These are phyloP conservation scores for Tetanocera ferruginea DNA, from an alignment of 2,888 invertebrate species.

Conservation along the genomic window DNA sequence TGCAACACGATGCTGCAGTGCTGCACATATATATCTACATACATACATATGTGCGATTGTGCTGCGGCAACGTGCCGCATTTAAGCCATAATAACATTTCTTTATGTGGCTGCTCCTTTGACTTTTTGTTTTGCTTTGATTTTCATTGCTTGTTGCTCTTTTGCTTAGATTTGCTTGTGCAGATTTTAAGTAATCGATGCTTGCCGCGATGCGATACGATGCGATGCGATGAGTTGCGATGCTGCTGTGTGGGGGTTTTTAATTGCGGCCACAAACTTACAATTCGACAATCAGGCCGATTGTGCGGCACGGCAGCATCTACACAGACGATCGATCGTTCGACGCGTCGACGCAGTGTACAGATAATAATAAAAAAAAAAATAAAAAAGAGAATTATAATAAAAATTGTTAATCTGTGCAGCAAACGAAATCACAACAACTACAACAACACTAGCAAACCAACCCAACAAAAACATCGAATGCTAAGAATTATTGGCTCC, in stretches of 20 bases:
- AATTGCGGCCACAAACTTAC: constrained; percentile 54
- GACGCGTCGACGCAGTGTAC: not conserved
- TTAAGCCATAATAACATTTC: constrained; percentile 40
- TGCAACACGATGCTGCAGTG: too few species aligned
- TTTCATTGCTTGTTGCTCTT: not conserved
- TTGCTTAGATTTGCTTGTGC: constrained; percentile 3
- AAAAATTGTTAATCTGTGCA: not conserved
- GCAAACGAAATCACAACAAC: not conserved
- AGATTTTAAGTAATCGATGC: constrained; percentile 1
- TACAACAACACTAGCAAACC: not conserved
- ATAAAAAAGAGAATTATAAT: not conserved
- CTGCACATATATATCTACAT: too few species aligned
- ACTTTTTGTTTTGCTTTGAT: not conserved
- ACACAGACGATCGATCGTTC: constrained; percentile 14
- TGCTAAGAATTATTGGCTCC: constrained; percentile 62
- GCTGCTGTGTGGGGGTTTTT: constrained; percentile 50
- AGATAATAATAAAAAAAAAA: not conserved
- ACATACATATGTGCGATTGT: too few species aligned
- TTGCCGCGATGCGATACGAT: not conserved
- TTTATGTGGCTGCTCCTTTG: constrained; percentile 27
- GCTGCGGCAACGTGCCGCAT: constrained; percentile 33
- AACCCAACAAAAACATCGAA: not conserved
- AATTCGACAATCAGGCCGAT: constrained; percentile 45
- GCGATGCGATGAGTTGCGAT: constrained; percentile 42
- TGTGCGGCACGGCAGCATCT: constrained; percentile 49